Conservation (phyloP, 2,888 invertebrate genomes). For the Celastrina argiolus region DNA sequence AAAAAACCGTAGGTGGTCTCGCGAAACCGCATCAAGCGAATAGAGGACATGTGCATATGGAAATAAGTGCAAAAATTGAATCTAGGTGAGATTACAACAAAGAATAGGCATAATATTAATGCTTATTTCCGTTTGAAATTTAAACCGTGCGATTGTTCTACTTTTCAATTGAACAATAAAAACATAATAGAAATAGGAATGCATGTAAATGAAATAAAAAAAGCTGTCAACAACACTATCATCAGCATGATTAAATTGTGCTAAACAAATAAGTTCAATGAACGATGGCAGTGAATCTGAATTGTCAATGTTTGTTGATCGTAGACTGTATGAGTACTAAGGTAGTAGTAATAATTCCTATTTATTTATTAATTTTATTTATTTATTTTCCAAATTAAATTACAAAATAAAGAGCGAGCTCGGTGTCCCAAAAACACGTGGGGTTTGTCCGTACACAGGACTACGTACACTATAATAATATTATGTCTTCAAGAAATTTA, state of each 20-base stretch:
- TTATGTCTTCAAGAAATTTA: no score
- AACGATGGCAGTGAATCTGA: not conserved
- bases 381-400: no score
- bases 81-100: not conserved
- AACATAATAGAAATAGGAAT: constrained; percentile 26
- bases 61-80: constrained; percentile 1
- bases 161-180: constrained; percentile 35
- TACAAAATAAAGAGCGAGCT: no score
- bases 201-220: constrained; percentile 13
- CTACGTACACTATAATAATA: no score
- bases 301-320: not conserved
- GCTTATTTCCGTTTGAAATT: constrained; percentile 26
- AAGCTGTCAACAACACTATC: not conserved
- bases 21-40: constrained; percentile 8
- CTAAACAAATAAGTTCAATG: not conserved
- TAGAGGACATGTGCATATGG: not conserved
- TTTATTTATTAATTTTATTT: no score
- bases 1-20: constrained; percentile 10
- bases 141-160: constrained; percentile 45
- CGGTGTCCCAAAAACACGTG: no score
- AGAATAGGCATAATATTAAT: constrained; percentile 11
- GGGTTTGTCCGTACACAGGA: no score
- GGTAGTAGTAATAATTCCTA: no score
- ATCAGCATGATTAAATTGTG: not conserved
- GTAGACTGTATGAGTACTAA: no score